Evolutionary conservation across 2,113 vertebrate species (phyloP).

Genomic region (Litocranius walleri): DNA sequence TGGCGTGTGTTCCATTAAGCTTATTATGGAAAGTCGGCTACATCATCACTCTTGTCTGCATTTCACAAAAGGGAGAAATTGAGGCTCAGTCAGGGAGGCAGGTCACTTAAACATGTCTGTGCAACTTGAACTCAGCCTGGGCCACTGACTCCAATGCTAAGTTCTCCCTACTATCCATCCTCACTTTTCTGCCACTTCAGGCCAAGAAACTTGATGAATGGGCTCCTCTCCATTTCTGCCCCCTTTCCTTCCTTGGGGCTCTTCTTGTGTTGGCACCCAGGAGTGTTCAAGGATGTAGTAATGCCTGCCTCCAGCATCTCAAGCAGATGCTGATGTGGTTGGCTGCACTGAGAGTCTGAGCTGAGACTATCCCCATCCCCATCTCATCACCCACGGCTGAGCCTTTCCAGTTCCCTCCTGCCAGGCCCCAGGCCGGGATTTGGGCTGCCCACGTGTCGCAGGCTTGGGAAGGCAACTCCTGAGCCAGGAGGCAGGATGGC

Average conservation of each 20-base stretch:
- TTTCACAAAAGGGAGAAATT: background rate
- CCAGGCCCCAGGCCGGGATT: background rate
- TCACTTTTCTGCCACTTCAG: background rate
- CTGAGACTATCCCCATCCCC: background rate
- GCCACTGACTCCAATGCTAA: background rate
- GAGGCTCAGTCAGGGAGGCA: background rate
- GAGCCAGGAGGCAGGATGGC: background rate
- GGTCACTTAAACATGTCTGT: background rate
- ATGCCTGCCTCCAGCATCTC: background rate
- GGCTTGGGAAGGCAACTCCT: background rate
- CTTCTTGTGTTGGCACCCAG: fast-evolving
- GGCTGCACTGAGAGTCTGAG: background rate
- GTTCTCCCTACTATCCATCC: background rate
- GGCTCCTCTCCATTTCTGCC: background rate
- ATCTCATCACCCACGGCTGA: fast-evolving
- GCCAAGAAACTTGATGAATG: fast-evolving
- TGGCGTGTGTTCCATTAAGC: background rate
- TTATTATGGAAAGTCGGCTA: background rate
- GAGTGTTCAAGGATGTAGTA: fast-evolving
- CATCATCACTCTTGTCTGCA: background rate
- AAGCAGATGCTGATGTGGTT: background rate
- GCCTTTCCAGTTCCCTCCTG: background rate
- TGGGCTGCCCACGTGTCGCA: background rate
- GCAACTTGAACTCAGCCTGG: background rate
- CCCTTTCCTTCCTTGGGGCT: background rate